These are phyloP conservation scores for Zygaena filipendulae DNA, from an alignment of 2,888 invertebrate species.

Conservation along the genomic window DNA sequence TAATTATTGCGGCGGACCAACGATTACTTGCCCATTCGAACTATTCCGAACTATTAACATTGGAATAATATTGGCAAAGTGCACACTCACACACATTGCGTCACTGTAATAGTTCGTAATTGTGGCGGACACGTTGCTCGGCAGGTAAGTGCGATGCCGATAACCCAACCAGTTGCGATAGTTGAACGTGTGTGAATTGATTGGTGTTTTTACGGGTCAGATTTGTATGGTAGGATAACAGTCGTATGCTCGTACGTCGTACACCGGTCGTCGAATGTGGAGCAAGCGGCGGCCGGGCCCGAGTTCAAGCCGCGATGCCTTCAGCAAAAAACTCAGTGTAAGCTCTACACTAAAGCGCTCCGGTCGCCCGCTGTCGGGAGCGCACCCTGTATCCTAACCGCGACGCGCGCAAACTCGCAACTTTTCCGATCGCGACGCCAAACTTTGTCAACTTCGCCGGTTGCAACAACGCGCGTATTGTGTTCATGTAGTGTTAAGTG, in stretches of 20 bases:
- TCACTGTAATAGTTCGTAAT: slow-evolving; percentile 41
- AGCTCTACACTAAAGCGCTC: slow-evolving; percentile 47
- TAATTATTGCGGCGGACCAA: no score
- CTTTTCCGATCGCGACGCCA: slow-evolving; percentile 24
- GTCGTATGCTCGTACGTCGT: slow-evolving; percentile 35
- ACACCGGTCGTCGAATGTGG: slow-evolving; percentile 64
- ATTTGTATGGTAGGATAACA: slow-evolving; percentile 37
- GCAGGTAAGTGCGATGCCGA: slow-evolving; percentile 41
- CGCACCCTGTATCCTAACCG: slow-evolving; percentile 18
- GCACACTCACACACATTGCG: slow-evolving; percentile 27
- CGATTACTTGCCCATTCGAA: background rate
- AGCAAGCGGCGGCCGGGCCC: slow-evolving; percentile 48
- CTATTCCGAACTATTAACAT: background rate
- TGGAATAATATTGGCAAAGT: background rate
- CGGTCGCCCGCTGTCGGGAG: slow-evolving; percentile 45
- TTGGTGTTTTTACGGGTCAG: slow-evolving; percentile 26
- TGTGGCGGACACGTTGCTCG: slow-evolving; percentile 40
- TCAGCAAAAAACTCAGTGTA: slow-evolving; percentile 65
- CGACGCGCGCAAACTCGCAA: slow-evolving; percentile 22
- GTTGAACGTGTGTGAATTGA: slow-evolving; percentile 28
- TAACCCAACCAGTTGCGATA: slow-evolving; percentile 38
- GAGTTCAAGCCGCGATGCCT: slow-evolving; percentile 59
- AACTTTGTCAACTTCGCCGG: slow-evolving; percentile 21
- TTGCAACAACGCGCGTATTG: no score
- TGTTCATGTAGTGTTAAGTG: slow-evolving; percentile 40